phyloP scores from a whole-genome alignment of 2,797 vertebrate species.

The Gymnothorax reevesii region DNA sequence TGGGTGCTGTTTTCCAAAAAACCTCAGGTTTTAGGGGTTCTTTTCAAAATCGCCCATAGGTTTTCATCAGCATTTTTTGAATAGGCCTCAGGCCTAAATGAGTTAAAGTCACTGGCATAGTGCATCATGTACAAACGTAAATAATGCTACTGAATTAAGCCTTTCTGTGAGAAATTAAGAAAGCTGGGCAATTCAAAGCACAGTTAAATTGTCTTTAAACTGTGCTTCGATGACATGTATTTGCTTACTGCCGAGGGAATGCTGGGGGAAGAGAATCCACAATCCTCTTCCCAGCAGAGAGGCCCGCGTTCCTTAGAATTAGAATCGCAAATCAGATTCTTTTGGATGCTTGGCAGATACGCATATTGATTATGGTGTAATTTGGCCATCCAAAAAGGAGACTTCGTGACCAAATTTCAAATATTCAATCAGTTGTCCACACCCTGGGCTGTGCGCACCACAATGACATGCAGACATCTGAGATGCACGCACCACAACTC shows the following conservation, averaged over 20 bases:
- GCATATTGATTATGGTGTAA: constrained; percentile 67
- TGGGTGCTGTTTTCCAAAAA: too few relatives aligned
- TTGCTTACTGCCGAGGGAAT: constrained; percentile 50
- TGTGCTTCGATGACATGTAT: constrained; percentile 28
- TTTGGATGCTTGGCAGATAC: constrained; percentile 56
- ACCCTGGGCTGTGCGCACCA: too few relatives aligned
- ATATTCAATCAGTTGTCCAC: constrained; percentile 32
- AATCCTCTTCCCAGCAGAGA: constrained; percentile 33
- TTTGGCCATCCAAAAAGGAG: constrained; percentile 58
- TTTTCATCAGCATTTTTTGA: too few relatives aligned
- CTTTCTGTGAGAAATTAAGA: neutral
- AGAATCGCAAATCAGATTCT: constrained; percentile 71
- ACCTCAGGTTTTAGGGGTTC: too few relatives aligned
- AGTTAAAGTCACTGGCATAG: too few relatives aligned
- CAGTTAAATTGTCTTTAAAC: neutral
- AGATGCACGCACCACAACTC: too few relatives aligned
- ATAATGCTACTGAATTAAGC: neutral
- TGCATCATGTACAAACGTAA: neutral
- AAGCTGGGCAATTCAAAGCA: neutral
- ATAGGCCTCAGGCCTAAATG: too few relatives aligned
- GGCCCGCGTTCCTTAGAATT: constrained; percentile 58
- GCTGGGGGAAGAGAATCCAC: constrained; percentile 34
- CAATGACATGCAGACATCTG: too few relatives aligned
- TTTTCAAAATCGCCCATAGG: too few relatives aligned
- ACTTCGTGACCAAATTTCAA: constrained; percentile 56